Percentiles rank a stretch among this genome's conserved stretches.
These are phyloP conservation scores for Parazoanthus darwini DNA, from an alignment of 92 coral and sea anemone genomes.

Conservation along the genomic window DNA sequence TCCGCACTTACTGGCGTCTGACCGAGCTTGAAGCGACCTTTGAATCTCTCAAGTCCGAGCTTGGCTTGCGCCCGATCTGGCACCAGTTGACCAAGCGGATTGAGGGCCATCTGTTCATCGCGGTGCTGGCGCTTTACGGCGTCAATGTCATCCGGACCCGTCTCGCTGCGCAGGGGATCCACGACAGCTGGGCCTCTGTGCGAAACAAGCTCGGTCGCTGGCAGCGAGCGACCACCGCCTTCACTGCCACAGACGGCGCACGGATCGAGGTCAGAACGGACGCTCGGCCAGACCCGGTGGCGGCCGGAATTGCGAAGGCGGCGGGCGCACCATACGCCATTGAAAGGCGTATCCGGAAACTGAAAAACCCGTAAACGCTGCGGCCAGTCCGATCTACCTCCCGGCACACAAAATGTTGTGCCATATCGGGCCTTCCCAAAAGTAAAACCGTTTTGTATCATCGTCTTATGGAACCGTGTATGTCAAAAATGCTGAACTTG, in stretches of 20 bases:
- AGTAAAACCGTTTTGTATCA: too few species aligned
- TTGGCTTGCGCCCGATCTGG: conserved; percentile 17
- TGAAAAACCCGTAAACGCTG: conserved; percentile 14
- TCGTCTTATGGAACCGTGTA: too few species aligned
- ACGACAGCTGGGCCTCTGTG: conserved; percentile 17
- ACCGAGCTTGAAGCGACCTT: conserved; percentile 15
- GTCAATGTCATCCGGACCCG: conserved; percentile 16
- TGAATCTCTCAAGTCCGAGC: conserved; percentile 15
- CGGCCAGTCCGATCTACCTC: conserved; percentile 17
- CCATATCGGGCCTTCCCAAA: not conserved
- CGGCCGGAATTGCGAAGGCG: conserved; percentile 16
- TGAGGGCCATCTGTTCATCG: conserved; percentile 15
- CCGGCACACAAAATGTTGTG: conserved; percentile 15
- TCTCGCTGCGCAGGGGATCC: conserved; percentile 17
- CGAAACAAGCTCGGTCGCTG: conserved; percentile 9
- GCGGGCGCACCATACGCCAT: conserved; percentile 17
- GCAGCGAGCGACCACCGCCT: too few species aligned
- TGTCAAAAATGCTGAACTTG: too few species aligned
- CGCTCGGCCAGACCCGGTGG: too few species aligned
- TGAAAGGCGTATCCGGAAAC: conserved; percentile 15
- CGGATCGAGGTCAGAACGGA: too few species aligned
- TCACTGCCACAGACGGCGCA: too few species aligned
- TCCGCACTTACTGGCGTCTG: conserved; percentile 11
- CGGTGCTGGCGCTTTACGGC: conserved; percentile 17
- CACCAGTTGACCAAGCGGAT: conserved; percentile 15